Evolutionary conservation across 1,140 invertebrate species (phyloP).

Genomic region (Philaenus spumarius): DNA sequence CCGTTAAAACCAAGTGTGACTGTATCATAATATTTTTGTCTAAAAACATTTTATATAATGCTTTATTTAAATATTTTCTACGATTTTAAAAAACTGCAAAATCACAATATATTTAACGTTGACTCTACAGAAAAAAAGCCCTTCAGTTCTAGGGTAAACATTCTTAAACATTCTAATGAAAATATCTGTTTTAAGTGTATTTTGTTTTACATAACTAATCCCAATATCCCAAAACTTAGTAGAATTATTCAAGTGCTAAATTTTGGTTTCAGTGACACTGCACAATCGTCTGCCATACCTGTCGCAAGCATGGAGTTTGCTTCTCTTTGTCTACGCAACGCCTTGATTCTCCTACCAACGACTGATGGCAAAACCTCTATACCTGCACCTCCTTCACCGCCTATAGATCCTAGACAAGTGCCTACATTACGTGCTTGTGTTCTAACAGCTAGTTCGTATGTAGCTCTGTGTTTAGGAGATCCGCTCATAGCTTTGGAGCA

Average conservation of each 20-base stretch:
- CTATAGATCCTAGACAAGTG: constrained; percentile 17
- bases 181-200: background rate
- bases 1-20: too few species aligned
- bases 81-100: too few species aligned
- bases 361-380: background rate
- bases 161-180: background rate
- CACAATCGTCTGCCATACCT: constrained; percentile 72
- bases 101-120: too few species aligned
- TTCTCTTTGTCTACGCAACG: constrained; percentile 79
- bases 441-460: constrained; percentile 72
- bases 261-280: constrained; percentile 42
- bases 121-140: too few species aligned
- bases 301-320: constrained; percentile 86
- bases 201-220: background rate
- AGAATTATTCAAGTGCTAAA: background rate
- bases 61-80: constrained; percentile 20
- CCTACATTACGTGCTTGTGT: constrained; percentile 47
- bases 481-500: constrained; percentile 71
- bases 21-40: too few species aligned
- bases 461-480: constrained; percentile 78
- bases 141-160: background rate
- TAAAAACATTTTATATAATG: too few species aligned
- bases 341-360: constrained; percentile 42
- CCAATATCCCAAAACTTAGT: background rate
- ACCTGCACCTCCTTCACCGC: constrained; percentile 5